These are phyloP conservation scores for Pseudobourletiella spinata DNA, from an alignment of 1,140 invertebrate species.

Conservation along the genomic window DNA sequence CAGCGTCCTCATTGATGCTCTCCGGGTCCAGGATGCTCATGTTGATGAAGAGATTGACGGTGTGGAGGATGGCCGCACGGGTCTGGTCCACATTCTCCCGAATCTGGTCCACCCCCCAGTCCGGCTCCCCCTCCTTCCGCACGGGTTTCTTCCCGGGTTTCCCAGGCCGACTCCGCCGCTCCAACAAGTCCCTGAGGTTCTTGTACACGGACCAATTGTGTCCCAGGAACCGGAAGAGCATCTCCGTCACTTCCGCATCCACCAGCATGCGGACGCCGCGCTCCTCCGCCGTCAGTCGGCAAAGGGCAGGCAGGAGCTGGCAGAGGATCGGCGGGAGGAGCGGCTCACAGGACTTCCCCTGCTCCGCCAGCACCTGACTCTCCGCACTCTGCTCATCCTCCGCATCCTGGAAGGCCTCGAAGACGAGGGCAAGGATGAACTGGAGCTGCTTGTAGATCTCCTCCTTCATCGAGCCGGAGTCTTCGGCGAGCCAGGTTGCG, in stretches of 20 bases:
- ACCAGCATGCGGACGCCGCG: slow-evolving; percentile 70
- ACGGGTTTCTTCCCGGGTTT: slow-evolving; percentile 22
- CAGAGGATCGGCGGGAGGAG: slow-evolving; percentile 64
- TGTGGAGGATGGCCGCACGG: slow-evolving; percentile 67
- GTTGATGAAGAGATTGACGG: slow-evolving; percentile 88
- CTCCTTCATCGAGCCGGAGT: slow-evolving; percentile 76
- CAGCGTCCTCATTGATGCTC: slow-evolving; percentile 60
- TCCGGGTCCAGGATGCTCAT: slow-evolving; percentile 76
- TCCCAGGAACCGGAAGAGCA: slow-evolving; percentile 64
- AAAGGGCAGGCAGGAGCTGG: slow-evolving; percentile 73
- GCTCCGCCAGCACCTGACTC: slow-evolving; percentile 38
- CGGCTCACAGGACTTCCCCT: slow-evolving; percentile 47
- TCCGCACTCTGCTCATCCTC: slow-evolving; percentile 32
- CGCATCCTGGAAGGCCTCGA: slow-evolving; percentile 62
- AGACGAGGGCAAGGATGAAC: slow-evolving; percentile 64
- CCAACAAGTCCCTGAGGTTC: slow-evolving; percentile 41
- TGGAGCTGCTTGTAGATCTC: slow-evolving; percentile 70
- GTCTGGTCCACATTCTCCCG: slow-evolving; percentile 17
- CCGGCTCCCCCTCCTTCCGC: slow-evolving; percentile 6
- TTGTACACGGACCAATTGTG: slow-evolving; percentile 82
- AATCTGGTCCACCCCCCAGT: slow-evolving; percentile 26
- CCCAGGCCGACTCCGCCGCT: slow-evolving; percentile 26
- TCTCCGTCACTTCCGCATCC: slow-evolving; percentile 60
- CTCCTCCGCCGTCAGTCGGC: slow-evolving; percentile 83
- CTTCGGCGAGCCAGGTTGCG: slow-evolving; percentile 80